Evolutionary conservation across 2,888 invertebrate species (phyloP).

Genomic region (Orthonychiurus folsomi): DNA sequence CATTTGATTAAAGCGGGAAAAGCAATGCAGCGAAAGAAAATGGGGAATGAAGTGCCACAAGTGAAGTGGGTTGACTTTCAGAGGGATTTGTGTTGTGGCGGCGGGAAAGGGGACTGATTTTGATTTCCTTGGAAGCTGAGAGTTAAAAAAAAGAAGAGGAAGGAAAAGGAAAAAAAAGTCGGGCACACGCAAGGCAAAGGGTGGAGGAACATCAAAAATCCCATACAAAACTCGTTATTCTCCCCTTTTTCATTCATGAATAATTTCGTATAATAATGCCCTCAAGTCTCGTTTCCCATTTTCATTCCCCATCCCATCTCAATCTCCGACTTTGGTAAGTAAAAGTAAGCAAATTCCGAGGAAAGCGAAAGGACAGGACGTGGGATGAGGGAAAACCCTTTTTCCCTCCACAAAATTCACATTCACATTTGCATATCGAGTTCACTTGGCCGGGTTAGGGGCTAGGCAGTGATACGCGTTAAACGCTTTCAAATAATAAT

Average conservation of each 20-base stretch:
- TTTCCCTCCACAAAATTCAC: constrained; percentile 5
- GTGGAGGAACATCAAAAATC: constrained; percentile 30
- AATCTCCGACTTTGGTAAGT: background rate
- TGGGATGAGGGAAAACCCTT: no score
- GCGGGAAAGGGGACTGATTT: background rate
- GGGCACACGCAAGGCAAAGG: no score
- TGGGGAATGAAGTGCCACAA: background rate
- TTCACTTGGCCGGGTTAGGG: background rate
- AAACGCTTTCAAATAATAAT: constrained; percentile 6
- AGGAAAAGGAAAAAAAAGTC: background rate
- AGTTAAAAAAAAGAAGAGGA: background rate
- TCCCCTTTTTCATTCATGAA: constrained; percentile 38
- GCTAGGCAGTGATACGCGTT: constrained; percentile 10
- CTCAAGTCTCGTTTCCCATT: constrained; percentile 18
- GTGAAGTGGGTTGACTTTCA: background rate
- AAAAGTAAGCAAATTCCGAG: background rate
- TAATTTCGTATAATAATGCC: constrained; percentile 40
- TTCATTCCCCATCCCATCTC: constrained; percentile 10
- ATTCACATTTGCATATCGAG: constrained; percentile 13
- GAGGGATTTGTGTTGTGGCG: background rate
- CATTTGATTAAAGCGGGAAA: background rate
- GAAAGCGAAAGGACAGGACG: constrained; percentile 1
- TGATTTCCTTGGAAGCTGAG: background rate
- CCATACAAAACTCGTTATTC: constrained; percentile 38
- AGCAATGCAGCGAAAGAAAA: no score